Evolutionary conservation across 2,888 invertebrate genomes (phyloP).

Genomic region (Ferdinandea cuprea): DNA sequence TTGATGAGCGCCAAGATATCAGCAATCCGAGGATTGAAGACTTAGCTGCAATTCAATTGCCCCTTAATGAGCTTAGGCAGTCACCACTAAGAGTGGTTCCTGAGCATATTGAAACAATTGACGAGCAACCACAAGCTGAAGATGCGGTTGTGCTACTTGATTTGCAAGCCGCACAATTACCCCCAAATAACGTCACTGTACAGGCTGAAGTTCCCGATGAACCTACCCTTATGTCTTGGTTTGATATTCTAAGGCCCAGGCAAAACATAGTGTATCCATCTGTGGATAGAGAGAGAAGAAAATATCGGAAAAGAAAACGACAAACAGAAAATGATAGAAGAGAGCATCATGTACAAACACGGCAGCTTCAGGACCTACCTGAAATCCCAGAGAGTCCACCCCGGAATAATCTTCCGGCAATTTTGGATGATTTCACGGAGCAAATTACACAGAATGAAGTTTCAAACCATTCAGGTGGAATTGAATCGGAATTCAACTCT

Average conservation of each 20-base stretch:
- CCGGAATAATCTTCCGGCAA: background rate
- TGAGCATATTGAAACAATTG: background rate
- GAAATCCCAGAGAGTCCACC: constrained; percentile 8
- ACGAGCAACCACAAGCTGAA: background rate
- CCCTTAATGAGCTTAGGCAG: no score
- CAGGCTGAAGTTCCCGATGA: background rate
- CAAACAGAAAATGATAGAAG: background rate
- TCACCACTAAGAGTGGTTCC: constrained; percentile 1
- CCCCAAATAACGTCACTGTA: background rate
- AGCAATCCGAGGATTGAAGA: no score
- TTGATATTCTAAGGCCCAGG: constrained; percentile 50
- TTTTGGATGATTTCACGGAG: background rate
- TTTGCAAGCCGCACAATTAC: background rate
- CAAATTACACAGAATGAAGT: constrained; percentile 29
- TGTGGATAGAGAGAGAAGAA: constrained; percentile 5
- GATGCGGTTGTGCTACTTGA: background rate
- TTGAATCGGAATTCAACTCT: constrained; percentile 2
- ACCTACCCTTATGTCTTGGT: constrained; percentile 10
- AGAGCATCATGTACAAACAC: background rate
- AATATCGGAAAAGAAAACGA: constrained; percentile 7
- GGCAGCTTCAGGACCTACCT: background rate
- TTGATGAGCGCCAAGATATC: background rate
- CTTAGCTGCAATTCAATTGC: no score
- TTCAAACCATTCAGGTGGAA: background rate
- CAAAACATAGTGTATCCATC: constrained; percentile 26